Evolutionary conservation across 2,797 vertebrate genomes (phyloP).

Genomic region (Hoplostethus atlanticus): DNA sequence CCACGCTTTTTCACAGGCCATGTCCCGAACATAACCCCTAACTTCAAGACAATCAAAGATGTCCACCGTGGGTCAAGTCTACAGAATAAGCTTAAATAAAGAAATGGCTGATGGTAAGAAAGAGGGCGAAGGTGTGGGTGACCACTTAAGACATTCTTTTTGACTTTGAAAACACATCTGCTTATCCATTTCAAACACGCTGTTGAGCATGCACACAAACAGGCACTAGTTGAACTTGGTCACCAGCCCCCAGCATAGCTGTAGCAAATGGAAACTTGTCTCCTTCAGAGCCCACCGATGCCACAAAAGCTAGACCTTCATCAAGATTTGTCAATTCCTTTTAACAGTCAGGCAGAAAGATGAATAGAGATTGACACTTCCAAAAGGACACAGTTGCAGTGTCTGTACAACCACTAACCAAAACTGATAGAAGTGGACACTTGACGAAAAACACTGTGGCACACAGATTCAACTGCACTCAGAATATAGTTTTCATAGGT

Average conservation of each 20-base stretch:
- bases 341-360: slow-evolving; percentile 45
- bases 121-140: not conserved
- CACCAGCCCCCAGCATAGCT: slow-evolving; percentile 18
- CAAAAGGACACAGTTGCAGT: slow-evolving; percentile 15
- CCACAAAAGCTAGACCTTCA: slow-evolving; percentile 21
- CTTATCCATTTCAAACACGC: slow-evolving; percentile 27
- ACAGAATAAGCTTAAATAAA: not conserved
- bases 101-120: slow-evolving; percentile 1
- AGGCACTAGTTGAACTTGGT: slow-evolving; percentile 69
- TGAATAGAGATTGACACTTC: slow-evolving; percentile 10
- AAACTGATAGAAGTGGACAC: slow-evolving; percentile 28
- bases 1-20: slow-evolving; percentile 7
- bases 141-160: slow-evolving; percentile 55
- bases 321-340: not conserved
- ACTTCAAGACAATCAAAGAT: not conserved
- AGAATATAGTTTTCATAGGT: slow-evolving; percentile 57
- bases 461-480: slow-evolving; percentile 62
- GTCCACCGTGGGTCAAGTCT: slow-evolving; percentile 5
- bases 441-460: slow-evolving; percentile 51
- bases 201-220: slow-evolving; percentile 34
- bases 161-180: slow-evolving; percentile 14
- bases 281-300: not conserved
- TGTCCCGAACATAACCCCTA: slow-evolving; percentile 22
- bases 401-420: slow-evolving; percentile 17
- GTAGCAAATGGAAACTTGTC: slow-evolving; percentile 10